phyloP scores from a whole-genome alignment of 2,888 invertebrate species.

The Cepaea hortensis region DNA sequence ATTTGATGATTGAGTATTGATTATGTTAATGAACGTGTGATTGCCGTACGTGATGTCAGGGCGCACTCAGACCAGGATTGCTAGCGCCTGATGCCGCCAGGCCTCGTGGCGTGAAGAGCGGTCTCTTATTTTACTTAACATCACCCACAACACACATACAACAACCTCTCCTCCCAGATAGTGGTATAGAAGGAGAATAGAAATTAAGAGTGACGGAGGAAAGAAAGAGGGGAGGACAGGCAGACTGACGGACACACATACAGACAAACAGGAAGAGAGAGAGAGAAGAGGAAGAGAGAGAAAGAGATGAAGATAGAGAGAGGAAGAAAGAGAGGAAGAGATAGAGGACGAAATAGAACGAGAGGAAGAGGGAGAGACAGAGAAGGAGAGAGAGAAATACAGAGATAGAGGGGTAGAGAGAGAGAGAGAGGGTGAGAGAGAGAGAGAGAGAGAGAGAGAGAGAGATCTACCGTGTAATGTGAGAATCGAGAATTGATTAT shows the following conservation, averaged over 20 bases:
- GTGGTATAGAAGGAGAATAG: no score
- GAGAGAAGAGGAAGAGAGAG: background rate
- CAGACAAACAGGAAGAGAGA: background rate
- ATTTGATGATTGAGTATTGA: background rate
- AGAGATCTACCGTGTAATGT: background rate
- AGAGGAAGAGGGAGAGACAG: background rate
- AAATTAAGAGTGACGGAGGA: no score
- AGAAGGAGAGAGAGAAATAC: background rate
- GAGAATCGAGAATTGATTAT: background rate
- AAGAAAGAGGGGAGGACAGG: background rate
- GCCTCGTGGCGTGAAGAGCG: no score
- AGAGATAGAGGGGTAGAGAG: background rate
- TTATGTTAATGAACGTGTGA: background rate
- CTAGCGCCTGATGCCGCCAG: background rate
- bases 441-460: no score
- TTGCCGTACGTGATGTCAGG: background rate
- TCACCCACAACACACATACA: no score
- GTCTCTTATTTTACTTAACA: no score
- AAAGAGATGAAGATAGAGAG: background rate
- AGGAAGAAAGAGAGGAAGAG: background rate
- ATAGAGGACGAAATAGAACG: background rate
- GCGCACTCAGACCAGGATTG: background rate
- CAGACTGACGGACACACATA: background rate
- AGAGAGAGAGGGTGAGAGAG: no score
- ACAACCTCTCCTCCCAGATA: no score